Evolutionary conservation across 1,140 invertebrate species (phyloP).

Genomic region (Drosophila willistoni): DNA sequence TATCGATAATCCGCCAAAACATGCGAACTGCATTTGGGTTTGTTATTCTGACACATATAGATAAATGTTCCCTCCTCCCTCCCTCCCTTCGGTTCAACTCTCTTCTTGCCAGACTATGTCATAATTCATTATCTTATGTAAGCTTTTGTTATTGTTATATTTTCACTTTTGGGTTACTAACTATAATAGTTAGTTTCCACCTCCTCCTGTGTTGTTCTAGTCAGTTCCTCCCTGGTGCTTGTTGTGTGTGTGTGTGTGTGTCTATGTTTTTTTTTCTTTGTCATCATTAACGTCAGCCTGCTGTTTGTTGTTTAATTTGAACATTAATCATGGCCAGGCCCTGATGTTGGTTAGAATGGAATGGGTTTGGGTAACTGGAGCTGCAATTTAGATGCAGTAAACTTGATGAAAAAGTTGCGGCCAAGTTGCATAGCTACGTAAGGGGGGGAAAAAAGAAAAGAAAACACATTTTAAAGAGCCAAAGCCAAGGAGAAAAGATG

Average conservation of each 20-base stretch:
- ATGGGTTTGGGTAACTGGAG: constrained; percentile 37
- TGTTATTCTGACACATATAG: constrained; percentile 15
- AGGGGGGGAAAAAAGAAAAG: neutral
- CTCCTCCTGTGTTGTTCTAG: constrained; percentile 27
- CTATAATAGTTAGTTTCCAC: neutral
- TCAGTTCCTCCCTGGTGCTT: constrained; percentile 26
- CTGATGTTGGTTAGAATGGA: neutral
- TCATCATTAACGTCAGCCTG: constrained; percentile 73
- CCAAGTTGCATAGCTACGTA: constrained; percentile 22
- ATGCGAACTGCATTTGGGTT: constrained; percentile 2
- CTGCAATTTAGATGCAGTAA: constrained; percentile 34
- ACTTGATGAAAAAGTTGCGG: constrained; percentile 53
- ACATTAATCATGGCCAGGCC: constrained; percentile 68
- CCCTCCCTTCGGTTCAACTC: neutral
- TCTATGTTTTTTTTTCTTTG: constrained; percentile 47
- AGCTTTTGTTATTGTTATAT: constrained; percentile 36
- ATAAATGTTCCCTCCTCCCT: neutral
- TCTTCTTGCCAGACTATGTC: neutral
- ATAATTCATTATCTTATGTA: constrained; percentile 22
- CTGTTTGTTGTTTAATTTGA: constrained; percentile 76
- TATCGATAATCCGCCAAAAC: neutral
- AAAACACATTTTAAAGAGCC: neutral
- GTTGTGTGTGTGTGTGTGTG: constrained; percentile 22
- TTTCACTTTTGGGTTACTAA: constrained; percentile 11
- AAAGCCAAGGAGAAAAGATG: neutral